Percentiles rank a stretch among this genome's conserved stretches.
These are phyloP conservation scores for Otolemur garnettii DNA, from an alignment of 2,113 vertebrate genomes.

Conservation along the genomic window DNA sequence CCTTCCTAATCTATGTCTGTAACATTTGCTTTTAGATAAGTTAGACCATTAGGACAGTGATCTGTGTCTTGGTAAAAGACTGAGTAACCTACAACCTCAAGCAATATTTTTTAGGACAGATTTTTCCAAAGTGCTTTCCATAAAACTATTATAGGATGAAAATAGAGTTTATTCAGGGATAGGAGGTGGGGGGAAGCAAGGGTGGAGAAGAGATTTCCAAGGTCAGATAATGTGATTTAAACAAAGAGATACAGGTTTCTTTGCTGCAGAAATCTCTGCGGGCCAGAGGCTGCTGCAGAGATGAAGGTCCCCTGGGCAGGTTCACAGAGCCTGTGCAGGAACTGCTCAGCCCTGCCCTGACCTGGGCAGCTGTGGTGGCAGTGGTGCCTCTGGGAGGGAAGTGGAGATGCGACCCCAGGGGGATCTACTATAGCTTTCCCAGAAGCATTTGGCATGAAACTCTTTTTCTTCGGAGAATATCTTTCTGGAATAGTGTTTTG, in stretches of 20 bases:
- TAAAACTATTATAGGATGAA: neutral
- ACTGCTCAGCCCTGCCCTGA: rapidly evolving
- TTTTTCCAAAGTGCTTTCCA: conserved; percentile 23
- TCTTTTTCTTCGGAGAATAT: neutral
- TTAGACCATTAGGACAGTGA: neutral
- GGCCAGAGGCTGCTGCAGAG: neutral
- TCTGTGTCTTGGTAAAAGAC: neutral
- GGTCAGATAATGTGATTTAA: neutral
- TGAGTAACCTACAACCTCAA: neutral
- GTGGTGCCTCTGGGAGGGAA: neutral
- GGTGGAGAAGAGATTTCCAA: neutral
- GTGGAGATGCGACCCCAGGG: too few relatives aligned
- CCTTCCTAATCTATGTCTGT: neutral
- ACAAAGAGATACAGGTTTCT: neutral
- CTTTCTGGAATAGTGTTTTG: neutral
- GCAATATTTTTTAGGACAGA: neutral
- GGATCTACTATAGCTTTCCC: neutral
- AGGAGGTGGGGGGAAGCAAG: neutral
- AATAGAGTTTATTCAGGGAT: neutral
- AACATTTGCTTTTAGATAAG: conserved; percentile 14
- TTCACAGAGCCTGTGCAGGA: neutral
- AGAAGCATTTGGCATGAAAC: neutral
- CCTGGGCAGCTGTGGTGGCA: neutral
- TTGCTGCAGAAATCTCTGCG: neutral
- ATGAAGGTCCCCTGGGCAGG: neutral